These are phyloP conservation scores for Aphelocoma coerulescens DNA, from an alignment of 2,113 vertebrate species.

Conservation along the genomic window DNA sequence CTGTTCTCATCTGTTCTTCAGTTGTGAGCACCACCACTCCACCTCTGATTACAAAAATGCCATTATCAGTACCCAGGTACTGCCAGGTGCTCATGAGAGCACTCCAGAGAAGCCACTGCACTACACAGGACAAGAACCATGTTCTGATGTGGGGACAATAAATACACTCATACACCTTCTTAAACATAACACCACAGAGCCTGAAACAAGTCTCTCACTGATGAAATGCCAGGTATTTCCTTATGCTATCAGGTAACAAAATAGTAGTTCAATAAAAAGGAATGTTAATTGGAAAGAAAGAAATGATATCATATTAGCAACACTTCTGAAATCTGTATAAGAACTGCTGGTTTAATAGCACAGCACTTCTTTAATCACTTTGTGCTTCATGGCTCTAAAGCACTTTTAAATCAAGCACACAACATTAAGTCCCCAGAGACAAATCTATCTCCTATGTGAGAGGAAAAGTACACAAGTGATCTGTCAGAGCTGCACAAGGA, in stretches of 20 bases:
- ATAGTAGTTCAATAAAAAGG: not conserved
- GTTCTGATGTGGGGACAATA: not conserved
- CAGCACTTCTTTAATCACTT: not conserved
- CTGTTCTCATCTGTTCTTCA: not conserved
- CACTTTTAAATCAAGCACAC: not conserved
- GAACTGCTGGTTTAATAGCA: not conserved
- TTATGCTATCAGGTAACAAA: not conserved
- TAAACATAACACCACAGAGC: not conserved
- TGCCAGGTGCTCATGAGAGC: not conserved
- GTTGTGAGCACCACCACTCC: not conserved
- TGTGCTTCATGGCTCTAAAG: not conserved
- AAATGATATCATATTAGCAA: not conserved
- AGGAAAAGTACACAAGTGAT: slow-evolving; percentile 4
- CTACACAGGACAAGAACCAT: not conserved
- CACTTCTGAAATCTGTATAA: not conserved
- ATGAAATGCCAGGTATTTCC: not conserved
- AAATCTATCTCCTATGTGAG: not conserved
- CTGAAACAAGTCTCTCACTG: not conserved
- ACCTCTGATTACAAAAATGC: not conserved
- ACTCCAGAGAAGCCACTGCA: not conserved
- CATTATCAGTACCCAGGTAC: not conserved
- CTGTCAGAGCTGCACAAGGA: not conserved
- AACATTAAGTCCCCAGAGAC: not conserved
- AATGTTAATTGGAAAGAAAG: not conserved
- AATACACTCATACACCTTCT: not conserved